Percentiles rank a stretch among this genome's conserved stretches.
These are phyloP conservation scores for Ameiurus melas DNA, from an alignment of 2,113 vertebrate species.

Conservation along the genomic window DNA sequence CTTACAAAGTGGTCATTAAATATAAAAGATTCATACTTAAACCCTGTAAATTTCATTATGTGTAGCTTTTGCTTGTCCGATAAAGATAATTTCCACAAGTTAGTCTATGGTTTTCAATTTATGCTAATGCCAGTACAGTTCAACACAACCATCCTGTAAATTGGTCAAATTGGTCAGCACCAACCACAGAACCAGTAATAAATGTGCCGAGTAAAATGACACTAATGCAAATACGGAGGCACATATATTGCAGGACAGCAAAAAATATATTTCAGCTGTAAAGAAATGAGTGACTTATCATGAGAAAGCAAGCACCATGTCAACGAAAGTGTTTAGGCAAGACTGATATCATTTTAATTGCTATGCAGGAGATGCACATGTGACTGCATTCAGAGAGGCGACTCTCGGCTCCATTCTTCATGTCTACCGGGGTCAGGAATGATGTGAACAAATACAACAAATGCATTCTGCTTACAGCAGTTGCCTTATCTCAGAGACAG, in stretches of 20 bases:
- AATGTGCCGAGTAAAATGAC: background rate
- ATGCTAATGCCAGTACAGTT: background rate
- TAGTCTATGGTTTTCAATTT: background rate
- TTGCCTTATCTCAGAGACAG: conserved; percentile 3
- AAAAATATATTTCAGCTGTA: background rate
- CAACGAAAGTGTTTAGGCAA: background rate
- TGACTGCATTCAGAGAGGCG: conserved; percentile 6
- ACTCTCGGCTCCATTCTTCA: conserved; percentile 5
- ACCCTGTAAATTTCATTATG: background rate
- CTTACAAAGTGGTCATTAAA: background rate
- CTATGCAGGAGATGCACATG: conserved; percentile 3
- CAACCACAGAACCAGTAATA: background rate
- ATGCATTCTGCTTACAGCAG: background rate
- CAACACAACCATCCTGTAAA: background rate
- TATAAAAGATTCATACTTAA: background rate
- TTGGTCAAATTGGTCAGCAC: background rate
- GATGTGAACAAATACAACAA: background rate
- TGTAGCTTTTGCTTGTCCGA: background rate
- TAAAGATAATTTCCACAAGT: background rate
- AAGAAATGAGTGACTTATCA: background rate
- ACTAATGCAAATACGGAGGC: background rate
- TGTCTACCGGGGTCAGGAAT: background rate
- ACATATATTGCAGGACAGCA: background rate
- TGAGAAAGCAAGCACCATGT: background rate
- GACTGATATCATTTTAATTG: conserved; percentile 26